Conservation (phyloP, 35 echinoderm and acorn worm genomes). For the Nesometra sesokonis region DNA sequence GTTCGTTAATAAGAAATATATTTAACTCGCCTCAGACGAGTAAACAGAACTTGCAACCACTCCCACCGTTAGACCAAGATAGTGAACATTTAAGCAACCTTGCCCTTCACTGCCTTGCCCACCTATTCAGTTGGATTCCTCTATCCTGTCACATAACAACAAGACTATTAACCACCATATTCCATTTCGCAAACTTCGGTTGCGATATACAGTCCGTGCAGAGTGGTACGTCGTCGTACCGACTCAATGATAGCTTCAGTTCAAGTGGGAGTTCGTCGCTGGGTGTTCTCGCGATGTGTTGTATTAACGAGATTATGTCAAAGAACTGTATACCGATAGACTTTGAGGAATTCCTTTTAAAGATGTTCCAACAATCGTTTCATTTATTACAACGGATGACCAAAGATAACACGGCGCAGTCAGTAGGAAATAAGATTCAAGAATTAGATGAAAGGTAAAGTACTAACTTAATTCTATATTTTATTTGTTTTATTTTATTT, state of each 20-base stretch:
- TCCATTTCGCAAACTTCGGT: conserved; percentile 97
- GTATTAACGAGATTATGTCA: conserved; percentile 96
- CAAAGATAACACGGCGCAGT: conserved; percentile 89
- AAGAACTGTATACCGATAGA: conserved; percentile 93
- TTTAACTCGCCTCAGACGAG: conserved; percentile 68
- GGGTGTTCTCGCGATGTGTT: conserved; percentile 89
- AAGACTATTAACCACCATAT: conserved; percentile 75
- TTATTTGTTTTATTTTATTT: too few species aligned
- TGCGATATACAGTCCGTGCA: conserved; percentile 90
- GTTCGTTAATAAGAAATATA: conserved; percentile 81
- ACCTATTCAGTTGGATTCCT: conserved; percentile 91
- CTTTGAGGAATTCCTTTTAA: conserved; percentile 89
- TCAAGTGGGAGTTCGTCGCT: conserved; percentile 84
- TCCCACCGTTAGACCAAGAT: conserved; percentile 89
- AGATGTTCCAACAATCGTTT: conserved; percentile 95
- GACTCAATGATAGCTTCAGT: conserved; percentile 71
- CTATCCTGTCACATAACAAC: conserved; percentile 65
- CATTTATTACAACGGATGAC: conserved; percentile 87
- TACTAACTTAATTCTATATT: too few species aligned
- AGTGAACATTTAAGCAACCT: conserved; percentile 63
- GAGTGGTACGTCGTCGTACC: conserved; percentile 19
- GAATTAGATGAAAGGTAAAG: conserved; percentile 87
- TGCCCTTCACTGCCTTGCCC: conserved; percentile 47
- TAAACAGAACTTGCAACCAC: conserved; percentile 81
- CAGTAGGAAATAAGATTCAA: conserved; percentile 79